phyloP scores from a whole-genome alignment of 2,113 vertebrate genomes.

The Pica pica region DNA sequence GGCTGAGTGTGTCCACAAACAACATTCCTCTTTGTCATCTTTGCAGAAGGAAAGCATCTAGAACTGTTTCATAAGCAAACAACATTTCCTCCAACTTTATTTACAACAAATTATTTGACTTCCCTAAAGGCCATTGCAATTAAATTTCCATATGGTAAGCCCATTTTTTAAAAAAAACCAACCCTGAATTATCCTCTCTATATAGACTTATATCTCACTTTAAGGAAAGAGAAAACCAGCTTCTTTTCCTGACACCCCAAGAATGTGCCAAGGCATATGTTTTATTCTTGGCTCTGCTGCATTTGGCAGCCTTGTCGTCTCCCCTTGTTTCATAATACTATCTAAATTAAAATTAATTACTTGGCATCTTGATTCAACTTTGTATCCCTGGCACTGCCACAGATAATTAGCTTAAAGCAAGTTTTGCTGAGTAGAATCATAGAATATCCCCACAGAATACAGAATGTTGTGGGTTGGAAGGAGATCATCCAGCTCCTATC shows the following conservation, averaged over 20 bases:
- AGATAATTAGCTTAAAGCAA: neutral
- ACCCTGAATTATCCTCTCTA: neutral
- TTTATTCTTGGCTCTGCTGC: neutral
- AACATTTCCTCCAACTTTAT: neutral
- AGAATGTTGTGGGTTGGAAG: neutral
- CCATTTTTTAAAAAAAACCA: neutral
- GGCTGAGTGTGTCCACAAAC: neutral
- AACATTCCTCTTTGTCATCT: neutral
- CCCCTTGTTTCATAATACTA: neutral
- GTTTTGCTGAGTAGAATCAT: neutral
- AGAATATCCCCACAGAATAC: neutral
- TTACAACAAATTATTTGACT: neutral
- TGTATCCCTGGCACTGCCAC: neutral
- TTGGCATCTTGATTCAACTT: neutral
- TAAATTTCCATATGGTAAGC: neutral
- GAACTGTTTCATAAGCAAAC: neutral
- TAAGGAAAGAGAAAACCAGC: neutral
- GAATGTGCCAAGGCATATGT: neutral
- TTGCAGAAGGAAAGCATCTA: neutral
- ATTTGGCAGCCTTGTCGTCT: neutral
- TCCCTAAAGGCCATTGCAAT: neutral
- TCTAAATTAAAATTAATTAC: neutral
- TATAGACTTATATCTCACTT: neutral
- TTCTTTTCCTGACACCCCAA: neutral
- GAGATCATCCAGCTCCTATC: neutral